phyloP scores from a whole-genome alignment of 2,113 vertebrate species.

The Lophochroa leadbeateri region DNA sequence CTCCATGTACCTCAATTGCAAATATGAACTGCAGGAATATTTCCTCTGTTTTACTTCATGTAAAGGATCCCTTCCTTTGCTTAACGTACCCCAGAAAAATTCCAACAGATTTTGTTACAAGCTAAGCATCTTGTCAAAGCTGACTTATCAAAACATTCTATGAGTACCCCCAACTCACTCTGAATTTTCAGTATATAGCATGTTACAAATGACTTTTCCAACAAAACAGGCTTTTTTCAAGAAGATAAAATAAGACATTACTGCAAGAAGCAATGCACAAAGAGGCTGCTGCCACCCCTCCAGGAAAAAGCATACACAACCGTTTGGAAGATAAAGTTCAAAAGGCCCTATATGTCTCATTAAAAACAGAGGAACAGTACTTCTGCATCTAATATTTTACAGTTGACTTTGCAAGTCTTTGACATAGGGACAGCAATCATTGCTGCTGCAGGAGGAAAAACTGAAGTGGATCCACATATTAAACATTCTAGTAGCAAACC shows the following conservation, averaged over 20 bases:
- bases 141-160: not conserved
- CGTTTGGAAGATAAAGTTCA: not conserved
- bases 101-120: not conserved
- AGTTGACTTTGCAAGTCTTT: not conserved
- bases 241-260: not conserved
- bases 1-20: not conserved
- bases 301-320: not conserved
- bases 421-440: not conserved
- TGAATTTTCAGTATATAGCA: not conserved
- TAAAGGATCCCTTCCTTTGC: not conserved
- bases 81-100: accelerated
- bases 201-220: not conserved
- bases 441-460: not conserved
- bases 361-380: not conserved
- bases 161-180: not conserved
- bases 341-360: not conserved
- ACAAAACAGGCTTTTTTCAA: not conserved
- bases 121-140: too few species aligned
- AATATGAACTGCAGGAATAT: accelerated
- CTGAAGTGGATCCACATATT: not conserved
- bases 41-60: not conserved
- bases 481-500: not conserved
- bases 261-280: not conserved
- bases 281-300: not conserved
- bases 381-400: not conserved